Evolutionary conservation across 2,113 vertebrate species (phyloP), one percentile per base, ranked within the genome.

Genomic region (Nymphicus hollandicus): DNA sequence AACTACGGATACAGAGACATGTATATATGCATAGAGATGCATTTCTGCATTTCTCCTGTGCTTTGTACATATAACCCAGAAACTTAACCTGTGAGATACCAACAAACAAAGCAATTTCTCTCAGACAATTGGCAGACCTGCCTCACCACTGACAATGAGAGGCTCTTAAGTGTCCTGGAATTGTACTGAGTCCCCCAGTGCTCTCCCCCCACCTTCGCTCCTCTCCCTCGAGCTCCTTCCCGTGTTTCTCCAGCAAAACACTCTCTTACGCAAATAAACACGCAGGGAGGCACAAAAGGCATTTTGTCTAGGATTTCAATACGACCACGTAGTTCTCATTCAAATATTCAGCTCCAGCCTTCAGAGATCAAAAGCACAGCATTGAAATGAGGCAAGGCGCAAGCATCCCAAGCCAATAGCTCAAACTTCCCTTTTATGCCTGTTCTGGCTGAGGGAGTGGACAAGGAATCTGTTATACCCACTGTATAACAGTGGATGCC

Each of bases 191-290:
- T 49, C 93, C 82, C 91, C 85, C 86, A 86, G 5, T 2, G 43
- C 76, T 88, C 91, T 88, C 85, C 58, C 65, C 43, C 94, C 8
- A 7, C 91, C 90, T 63, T 53, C 18, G 2, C 91, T 73, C 91
- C 86, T 79, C 79, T 95, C 93, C 89, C 89, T 91, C 2, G 2
- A 91, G 89, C 79, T 93, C 76, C 81, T 91, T 65, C 60, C 64
- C 6, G 1, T 93, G 91, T 96, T 96, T 93, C 95, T 93, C 91
- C 83, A 92, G 92, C 80, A 91, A 81, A 94, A 88, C 68, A 28
- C 88, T 73, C 94, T 66, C 64, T 88, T 71, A 88, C 33, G 6
- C 93, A 97, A 96, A 95, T 76, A 97, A 96, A 95, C 93, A 88
- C 5, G 55, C 94, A 83, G 91, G 91, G 90, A 93, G 55, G 76